These are phyloP conservation scores for Anthophora plumipes DNA, from an alignment of 2,888 invertebrate species.

Conservation along the genomic window DNA sequence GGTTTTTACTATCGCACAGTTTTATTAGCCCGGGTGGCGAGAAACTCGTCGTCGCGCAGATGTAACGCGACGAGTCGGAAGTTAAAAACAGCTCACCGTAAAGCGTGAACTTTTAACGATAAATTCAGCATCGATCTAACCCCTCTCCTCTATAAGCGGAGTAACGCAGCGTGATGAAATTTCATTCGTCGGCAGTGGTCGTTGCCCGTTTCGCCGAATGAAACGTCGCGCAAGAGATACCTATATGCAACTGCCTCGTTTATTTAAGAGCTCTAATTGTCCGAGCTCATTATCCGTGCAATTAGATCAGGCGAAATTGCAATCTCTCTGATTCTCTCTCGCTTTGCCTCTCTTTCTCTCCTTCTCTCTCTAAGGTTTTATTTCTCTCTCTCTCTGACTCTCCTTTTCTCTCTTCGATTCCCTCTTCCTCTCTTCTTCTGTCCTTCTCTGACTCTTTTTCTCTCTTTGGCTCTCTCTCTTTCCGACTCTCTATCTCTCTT, in stretches of 20 bases:
- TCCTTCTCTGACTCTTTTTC: too few species aligned
- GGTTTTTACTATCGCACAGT: not conserved
- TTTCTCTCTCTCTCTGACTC: too few species aligned
- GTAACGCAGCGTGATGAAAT: slow-evolving; percentile 28
- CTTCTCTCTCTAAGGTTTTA: too few species aligned
- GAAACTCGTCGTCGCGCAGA: slow-evolving; percentile 1
- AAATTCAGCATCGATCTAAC: slow-evolving; percentile 2
- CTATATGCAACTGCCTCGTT: slow-evolving; percentile 6
- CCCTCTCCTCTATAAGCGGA: too few species aligned
- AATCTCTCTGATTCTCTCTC: too few species aligned
- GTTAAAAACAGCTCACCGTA: not conserved
- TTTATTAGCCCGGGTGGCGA: not conserved
- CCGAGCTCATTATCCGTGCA: slow-evolving; percentile 47
- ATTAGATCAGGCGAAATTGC: slow-evolving; percentile 49
- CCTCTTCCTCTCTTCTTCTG: too few species aligned
- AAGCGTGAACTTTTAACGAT: slow-evolving; percentile 23
- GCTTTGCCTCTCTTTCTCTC: too few species aligned
- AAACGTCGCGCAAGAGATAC: not conserved
- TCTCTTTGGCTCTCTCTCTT: too few species aligned
- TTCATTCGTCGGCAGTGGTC: slow-evolving; percentile 2
- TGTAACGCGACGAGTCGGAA: not conserved
- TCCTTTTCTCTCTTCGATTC: too few species aligned
- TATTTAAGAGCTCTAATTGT: slow-evolving; percentile 52
- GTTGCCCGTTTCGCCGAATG: not conserved
- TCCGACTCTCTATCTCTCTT: too few species aligned